Percentiles rank a stretch among this genome's conserved stretches.
phyloP scores from a whole-genome alignment of 2,888 invertebrate species.

The Geotrupes spiniger region DNA sequence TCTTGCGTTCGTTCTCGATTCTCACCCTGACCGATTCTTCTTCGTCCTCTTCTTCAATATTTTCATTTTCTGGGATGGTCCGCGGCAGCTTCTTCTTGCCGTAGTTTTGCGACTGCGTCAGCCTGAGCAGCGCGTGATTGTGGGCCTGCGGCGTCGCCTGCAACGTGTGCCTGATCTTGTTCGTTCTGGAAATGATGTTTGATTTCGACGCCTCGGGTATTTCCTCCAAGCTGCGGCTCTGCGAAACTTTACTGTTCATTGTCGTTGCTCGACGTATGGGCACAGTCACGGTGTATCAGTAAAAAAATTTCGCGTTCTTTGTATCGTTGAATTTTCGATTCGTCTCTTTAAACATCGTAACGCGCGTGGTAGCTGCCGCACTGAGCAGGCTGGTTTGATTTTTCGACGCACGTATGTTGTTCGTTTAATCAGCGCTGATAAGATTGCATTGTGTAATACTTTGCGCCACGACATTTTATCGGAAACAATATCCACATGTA shows the following conservation, averaged over 20 bases:
- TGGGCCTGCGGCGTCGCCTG: constrained; percentile 16
- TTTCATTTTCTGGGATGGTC: constrained; percentile 23
- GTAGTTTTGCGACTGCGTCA: constrained; percentile 30
- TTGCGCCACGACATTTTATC: too few species aligned
- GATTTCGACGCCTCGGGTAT: constrained; percentile 11
- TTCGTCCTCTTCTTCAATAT: constrained; percentile 22
- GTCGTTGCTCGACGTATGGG: too few species aligned
- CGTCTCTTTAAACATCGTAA: too few species aligned
- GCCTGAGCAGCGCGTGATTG: constrained; percentile 25
- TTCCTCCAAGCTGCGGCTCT: constrained; percentile 18
- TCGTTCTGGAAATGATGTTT: background rate
- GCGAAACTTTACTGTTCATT: background rate
- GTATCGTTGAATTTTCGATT: too few species aligned
- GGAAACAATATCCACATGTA: too few species aligned
- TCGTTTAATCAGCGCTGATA: too few species aligned
- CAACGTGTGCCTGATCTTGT: constrained; percentile 17
- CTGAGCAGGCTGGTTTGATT: too few species aligned
- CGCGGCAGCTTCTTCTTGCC: constrained; percentile 22
- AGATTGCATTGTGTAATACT: too few species aligned
- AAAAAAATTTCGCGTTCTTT: too few species aligned
- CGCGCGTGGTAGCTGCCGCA: too few species aligned
- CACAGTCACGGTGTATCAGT: too few species aligned
- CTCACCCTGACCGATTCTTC: constrained; percentile 1
- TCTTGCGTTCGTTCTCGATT: constrained; percentile 5
- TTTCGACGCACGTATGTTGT: too few species aligned